These are phyloP conservation scores for Helicorthomorpha holstii DNA, from an alignment of 1,140 invertebrate genomes.

Conservation along the genomic window DNA sequence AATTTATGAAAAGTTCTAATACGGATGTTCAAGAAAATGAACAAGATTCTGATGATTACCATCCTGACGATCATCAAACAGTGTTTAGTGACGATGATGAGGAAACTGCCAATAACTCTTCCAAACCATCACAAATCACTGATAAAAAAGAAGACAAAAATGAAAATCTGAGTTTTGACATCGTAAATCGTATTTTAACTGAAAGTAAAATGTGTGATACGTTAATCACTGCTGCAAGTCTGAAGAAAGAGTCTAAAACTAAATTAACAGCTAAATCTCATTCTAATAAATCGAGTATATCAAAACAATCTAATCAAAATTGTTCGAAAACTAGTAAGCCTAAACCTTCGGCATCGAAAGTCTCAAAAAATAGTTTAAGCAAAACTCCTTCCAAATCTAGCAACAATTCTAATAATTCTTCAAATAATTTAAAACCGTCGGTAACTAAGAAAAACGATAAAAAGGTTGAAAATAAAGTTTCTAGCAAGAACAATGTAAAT, in stretches of 20 bases:
- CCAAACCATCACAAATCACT: too few species aligned
- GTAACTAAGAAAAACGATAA: not conserved
- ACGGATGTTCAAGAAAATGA: too few species aligned
- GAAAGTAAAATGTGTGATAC: not conserved
- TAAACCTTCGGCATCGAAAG: too few species aligned
- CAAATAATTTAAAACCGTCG: not conserved
- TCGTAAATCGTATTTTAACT: slow-evolving; percentile 16
- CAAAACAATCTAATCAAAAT: not conserved
- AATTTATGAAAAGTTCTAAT: not conserved
- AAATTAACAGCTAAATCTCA: not conserved
- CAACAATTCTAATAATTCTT: not conserved
- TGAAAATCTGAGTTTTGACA: slow-evolving; percentile 33
- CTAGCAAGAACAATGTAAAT: not conserved
- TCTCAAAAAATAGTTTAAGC: too few species aligned
- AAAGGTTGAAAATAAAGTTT: not conserved
- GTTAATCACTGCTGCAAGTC: not conserved
- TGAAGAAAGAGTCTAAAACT: not conserved
- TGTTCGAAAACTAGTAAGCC: not conserved
- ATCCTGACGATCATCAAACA: not conserved
- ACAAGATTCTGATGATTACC: not conserved
- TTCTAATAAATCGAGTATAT: not conserved
- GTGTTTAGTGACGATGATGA: slow-evolving; percentile 5
- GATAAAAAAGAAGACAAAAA: not conserved
- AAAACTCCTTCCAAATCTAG: too few species aligned
- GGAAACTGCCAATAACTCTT: not conserved